Evolutionary conservation across 2,113 vertebrate genomes (phyloP).

Genomic region (Lamprologus speciosus): DNA sequence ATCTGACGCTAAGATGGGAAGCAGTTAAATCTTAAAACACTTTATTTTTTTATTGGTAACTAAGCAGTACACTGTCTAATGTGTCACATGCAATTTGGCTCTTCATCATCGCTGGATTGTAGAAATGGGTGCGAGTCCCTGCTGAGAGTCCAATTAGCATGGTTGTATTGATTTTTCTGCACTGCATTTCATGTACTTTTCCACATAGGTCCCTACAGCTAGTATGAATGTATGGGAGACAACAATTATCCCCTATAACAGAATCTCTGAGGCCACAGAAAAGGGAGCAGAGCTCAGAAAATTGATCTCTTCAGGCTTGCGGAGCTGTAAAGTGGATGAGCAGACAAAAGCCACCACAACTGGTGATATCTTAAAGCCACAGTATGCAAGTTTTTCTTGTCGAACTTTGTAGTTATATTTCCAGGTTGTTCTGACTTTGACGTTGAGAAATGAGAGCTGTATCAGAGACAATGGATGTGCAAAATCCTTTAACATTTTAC

Average conservation of each 20-base stretch:
- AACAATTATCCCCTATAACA: constrained; percentile 47
- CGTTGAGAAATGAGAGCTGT: neutral
- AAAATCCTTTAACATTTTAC: accelerated
- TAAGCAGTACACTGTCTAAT: neutral
- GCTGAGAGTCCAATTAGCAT: constrained; percentile 49
- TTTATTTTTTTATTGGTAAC: neutral
- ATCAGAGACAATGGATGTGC: neutral
- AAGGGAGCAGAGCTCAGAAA: constrained; percentile 15
- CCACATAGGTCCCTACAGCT: constrained; percentile 35
- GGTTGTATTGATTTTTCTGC: constrained; percentile 32
- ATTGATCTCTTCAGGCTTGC: constrained; percentile 37
- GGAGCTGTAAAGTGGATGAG: neutral
- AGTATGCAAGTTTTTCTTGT: neutral
- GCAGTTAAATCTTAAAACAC: neutral
- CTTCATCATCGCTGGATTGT: neutral
- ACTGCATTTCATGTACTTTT: constrained; percentile 26
- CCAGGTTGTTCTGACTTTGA: neutral
- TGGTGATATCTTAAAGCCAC: neutral
- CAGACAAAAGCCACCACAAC: neutral
- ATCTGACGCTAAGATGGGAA: neutral
- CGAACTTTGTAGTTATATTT: neutral
- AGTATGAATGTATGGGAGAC: neutral
- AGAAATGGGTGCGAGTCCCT: constrained; percentile 10
- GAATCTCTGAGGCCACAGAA: constrained; percentile 36
- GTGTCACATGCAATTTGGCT: constrained; percentile 11